Base-by-base conservation (phyloP, 2,113 vertebrate species). In the Chamaea fasciata region DNA sequence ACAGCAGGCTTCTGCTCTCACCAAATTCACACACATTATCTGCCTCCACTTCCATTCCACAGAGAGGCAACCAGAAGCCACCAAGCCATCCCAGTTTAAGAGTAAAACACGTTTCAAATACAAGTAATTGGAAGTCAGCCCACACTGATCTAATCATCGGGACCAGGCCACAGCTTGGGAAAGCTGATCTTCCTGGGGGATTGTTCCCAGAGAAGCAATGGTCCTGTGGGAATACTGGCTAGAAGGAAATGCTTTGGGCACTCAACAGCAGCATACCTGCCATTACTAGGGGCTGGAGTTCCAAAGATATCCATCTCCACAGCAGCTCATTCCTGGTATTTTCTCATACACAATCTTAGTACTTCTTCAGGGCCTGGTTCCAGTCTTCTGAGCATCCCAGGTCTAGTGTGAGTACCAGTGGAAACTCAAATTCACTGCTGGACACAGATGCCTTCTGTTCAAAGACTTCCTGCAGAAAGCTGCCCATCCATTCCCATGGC, bases 121-220 rank as follows among this genome's bases (percentile, higher is more conserved):
- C 13, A 57, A 64, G 37, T 49, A 31, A n/a, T 5, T 69, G 28
- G 39, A 94, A 62, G 11, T 50, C 33, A 49, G 37, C 7, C 31
- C 1, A 1, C 18, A 30, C 9, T n/a, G 28, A 65, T 12, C 11
- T 44, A 13, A 10, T 19, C 0, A 3, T 7, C 1, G 5, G 21
- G 52, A 59, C 9, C 74, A 78, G 11, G 37, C 27, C 41, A 17
- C 4, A 0, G 0, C 31, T 44, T 74, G 13, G 60, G 39, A 77
- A 81, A 37, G 30, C 31, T 74, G 39, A 4, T 26, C 10, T 17
- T 89, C 17, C 44, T n/a, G 8, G 2, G 18, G 20, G 13, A 44
- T 8, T 26, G 9, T 30, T n/a, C 74, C 65, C 44, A 75, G 46
- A 44, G 62, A 41, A 56, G 33, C 42, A 62, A 9, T 4, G 33